Percentiles rank a stretch among this genome's conserved stretches.
Conservation (phyloP, 2,888 invertebrate genomes). For the Polylopha cassiicola region DNA sequence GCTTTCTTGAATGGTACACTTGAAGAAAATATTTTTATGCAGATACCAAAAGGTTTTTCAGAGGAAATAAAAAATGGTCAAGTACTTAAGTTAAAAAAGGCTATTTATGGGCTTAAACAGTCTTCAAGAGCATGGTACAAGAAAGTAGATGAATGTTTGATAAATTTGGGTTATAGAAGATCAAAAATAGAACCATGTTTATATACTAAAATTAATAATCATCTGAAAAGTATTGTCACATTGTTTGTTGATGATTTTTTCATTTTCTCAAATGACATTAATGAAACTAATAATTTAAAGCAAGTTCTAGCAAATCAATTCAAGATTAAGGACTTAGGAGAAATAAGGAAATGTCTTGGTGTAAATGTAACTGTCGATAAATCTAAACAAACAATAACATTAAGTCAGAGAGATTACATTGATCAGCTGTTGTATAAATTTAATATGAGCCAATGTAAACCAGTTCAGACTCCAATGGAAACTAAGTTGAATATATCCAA, state of each 20-base stretch:
- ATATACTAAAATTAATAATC: background rate
- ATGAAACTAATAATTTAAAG: background rate
- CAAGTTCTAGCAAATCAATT: background rate
- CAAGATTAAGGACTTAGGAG: background rate
- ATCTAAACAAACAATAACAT: background rate
- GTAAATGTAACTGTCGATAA: constrained; percentile 3
- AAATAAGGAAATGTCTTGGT: constrained; percentile 10
- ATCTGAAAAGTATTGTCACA: too few species aligned
- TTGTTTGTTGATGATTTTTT: too few species aligned
- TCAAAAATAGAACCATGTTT: constrained; percentile 13
- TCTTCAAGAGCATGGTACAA: constrained; percentile 23
- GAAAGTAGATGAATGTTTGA: constrained; percentile 9
- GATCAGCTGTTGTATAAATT: constrained; percentile 11
- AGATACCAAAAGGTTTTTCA: constrained; percentile 21
- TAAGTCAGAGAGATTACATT: constrained; percentile 10
- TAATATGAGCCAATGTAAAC: constrained; percentile 12
- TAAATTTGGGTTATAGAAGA: constrained; percentile 4
- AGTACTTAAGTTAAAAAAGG: constrained; percentile 26
- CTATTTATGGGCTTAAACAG: constrained; percentile 28
- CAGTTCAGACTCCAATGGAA: constrained; percentile 12
- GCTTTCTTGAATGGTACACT: constrained; percentile 26
- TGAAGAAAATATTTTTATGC: constrained; percentile 25
- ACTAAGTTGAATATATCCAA: constrained; percentile 9
- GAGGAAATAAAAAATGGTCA: constrained; percentile 17
- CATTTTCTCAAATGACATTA: background rate